phyloP scores from a whole-genome alignment of 1,140 invertebrate genomes.

The Cyclargus thomasi region DNA sequence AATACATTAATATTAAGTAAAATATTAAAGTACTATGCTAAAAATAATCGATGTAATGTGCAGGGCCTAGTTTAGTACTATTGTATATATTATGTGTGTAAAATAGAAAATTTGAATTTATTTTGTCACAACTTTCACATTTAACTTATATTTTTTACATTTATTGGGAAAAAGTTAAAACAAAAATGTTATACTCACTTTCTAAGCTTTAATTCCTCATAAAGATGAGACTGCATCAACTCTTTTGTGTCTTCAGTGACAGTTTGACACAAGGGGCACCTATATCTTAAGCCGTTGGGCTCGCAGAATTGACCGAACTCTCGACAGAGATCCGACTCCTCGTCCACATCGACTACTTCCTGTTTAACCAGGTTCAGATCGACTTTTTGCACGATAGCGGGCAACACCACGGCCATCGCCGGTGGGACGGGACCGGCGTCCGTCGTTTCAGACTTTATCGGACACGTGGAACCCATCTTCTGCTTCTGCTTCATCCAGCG shows the following conservation, averaged over 20 bases:
- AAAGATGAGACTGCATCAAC: slow-evolving; percentile 59
- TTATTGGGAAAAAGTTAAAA: background rate
- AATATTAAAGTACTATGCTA: too few relatives aligned
- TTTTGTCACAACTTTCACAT: too few relatives aligned
- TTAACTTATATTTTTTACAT: background rate
- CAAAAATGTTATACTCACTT: slow-evolving; percentile 44
- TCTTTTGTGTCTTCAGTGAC: slow-evolving; percentile 46
- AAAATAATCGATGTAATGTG: too few relatives aligned
- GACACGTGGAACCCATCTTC: slow-evolving; percentile 25
- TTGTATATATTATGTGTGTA: too few relatives aligned
- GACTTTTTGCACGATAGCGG: slow-evolving; percentile 19
- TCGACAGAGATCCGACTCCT: slow-evolving; percentile 36
- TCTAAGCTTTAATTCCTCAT: slow-evolving; percentile 61
- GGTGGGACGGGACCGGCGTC: background rate
- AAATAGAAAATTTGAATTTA: too few relatives aligned
- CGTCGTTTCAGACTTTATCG: slow-evolving; percentile 37
- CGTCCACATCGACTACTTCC: slow-evolving; percentile 34
- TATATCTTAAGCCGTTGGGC: slow-evolving; percentile 54
- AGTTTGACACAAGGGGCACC: slow-evolving; percentile 50
- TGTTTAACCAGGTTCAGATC: slow-evolving; percentile 55
- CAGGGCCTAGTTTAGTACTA: too few relatives aligned
- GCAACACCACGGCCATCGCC: background rate
- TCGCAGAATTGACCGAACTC: slow-evolving; percentile 53
- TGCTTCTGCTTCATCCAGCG: slow-evolving; percentile 50
- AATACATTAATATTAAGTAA: too few relatives aligned